Evolutionary conservation across 2,888 invertebrate genomes (phyloP), one percentile per base, ranked within the genome.

Genomic region (Oscheius onirici): DNA sequence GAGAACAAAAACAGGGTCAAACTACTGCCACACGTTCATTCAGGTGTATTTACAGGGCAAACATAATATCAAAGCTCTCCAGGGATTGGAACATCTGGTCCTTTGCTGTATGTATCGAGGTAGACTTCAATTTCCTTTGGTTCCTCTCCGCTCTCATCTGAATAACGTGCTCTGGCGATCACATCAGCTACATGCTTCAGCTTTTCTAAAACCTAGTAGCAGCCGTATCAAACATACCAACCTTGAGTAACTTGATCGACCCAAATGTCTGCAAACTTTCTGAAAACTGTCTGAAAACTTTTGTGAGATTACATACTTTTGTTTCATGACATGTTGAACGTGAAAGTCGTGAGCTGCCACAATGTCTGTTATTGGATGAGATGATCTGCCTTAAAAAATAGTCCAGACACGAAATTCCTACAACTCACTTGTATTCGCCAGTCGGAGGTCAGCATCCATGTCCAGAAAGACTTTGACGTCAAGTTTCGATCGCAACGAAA

Each of bases 71-170:
- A 15, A 60, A 60, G 17, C 10, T 68, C 68, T 24, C 24, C 46
- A 24, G 68, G 49, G n/a, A 57, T 26, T 10, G 68, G 68, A 1
- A 22, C 22, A 55, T 68, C 68, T 22, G 57, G 68, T 6, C 57
- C 57, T 44, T 68, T 68, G 22, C 57, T 41, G 46, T 68, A 68
- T 28, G 55, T 68, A 28, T 68, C 68, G n/a, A 57, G 13, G 46
- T 57, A 68, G n/a, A 68, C 68, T n/a, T 46, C 46, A 8, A 68
- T 28, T 57, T 68, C 68, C n/a, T 22, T 28, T 1, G 68, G 58
- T 40, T 68, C 68, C 1, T 24, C 20, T 20, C 28, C 40, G 0
- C 20, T 17, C 8, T 41, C 24, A 8, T 26, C 10, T 11, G 24
- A 13, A 5, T 40, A n/a, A 15, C 68, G 57, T 22, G 22, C 43